phyloP scores from a whole-genome alignment of 2,113 vertebrate species.

The Semnornis frantzii region DNA sequence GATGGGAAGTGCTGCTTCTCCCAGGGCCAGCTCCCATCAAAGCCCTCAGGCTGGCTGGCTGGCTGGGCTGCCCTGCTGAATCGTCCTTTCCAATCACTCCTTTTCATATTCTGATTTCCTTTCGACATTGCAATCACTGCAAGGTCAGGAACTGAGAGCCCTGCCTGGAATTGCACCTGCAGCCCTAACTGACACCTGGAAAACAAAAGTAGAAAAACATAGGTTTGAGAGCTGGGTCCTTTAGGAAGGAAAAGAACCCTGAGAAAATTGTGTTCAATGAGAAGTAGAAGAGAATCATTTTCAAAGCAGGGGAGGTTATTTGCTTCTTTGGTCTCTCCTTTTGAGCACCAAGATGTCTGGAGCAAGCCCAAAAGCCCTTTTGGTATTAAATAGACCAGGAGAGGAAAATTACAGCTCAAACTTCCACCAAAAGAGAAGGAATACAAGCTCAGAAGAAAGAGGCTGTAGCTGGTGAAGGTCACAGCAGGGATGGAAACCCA shows the following conservation, averaged over 20 bases:
- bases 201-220: neutral
- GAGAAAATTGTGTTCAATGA: neutral
- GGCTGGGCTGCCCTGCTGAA: neutral
- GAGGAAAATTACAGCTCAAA: neutral
- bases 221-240: neutral
- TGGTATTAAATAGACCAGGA: neutral
- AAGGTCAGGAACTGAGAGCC: slow-evolving; percentile 26
- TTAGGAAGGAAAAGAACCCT: neutral
- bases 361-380: neutral
- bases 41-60: neutral
- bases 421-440: neutral
- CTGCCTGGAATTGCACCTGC: slow-evolving; percentile 14
- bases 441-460: neutral
- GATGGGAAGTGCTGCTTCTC: neutral
- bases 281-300: neutral
- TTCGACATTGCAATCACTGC: slow-evolving; percentile 9
- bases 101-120: neutral
- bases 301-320: neutral
- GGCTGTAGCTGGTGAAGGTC: neutral
- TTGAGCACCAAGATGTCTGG: neutral
- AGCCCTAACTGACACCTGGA: neutral
- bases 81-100: neutral
- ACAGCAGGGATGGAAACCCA: neutral
- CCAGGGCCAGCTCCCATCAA: neutral
- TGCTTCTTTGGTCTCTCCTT: neutral